These are phyloP conservation scores for Archaeoteleia sp. DNA, from an alignment of 2,888 invertebrate species.

Conservation along the genomic window DNA sequence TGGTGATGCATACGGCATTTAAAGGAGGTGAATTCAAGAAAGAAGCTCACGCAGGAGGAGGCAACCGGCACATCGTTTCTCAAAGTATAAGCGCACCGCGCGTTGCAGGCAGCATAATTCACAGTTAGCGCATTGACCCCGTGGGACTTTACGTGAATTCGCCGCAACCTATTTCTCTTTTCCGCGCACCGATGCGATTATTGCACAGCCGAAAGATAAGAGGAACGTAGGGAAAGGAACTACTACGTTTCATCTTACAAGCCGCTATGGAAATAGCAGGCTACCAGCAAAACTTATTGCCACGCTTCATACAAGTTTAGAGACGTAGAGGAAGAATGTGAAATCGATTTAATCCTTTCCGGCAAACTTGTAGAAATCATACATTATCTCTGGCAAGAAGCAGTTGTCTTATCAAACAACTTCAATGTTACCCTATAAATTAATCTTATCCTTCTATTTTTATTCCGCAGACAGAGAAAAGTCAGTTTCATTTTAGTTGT, in stretches of 20 bases:
- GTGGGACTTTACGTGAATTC: conserved; percentile 54
- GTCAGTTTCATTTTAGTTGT: too few relatives aligned
- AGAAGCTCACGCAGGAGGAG: conserved; percentile 34
- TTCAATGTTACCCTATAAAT: too few relatives aligned
- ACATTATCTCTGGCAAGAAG: too few relatives aligned
- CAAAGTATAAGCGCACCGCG: conserved; percentile 51
- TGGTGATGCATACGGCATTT: conserved; percentile 52
- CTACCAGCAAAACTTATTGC: conserved; percentile 17
- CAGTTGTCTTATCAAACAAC: too few relatives aligned
- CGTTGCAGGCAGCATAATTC: conserved; percentile 58
- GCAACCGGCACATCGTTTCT: conserved; percentile 33
- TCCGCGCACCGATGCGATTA: conserved; percentile 45
- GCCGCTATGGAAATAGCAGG: conserved; percentile 10
- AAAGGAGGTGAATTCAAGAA: conserved; percentile 47
- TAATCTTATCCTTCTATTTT: too few relatives aligned
- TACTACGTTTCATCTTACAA: conserved; percentile 17
- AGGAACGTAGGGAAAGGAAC: conserved; percentile 16
- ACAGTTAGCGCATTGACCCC: conserved; percentile 55
- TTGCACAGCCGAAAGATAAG: conserved; percentile 36
- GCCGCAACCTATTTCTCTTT: conserved; percentile 56
- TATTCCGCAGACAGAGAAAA: too few relatives aligned
- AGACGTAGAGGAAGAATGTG: not conserved
- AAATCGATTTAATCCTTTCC: too few relatives aligned
- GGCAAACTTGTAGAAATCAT: too few relatives aligned
- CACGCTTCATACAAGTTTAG: conserved; percentile 24